These are phyloP conservation scores for Acipenser transmontanus DNA, from an alignment of 2,797 vertebrate genomes.

Conservation along the genomic window DNA sequence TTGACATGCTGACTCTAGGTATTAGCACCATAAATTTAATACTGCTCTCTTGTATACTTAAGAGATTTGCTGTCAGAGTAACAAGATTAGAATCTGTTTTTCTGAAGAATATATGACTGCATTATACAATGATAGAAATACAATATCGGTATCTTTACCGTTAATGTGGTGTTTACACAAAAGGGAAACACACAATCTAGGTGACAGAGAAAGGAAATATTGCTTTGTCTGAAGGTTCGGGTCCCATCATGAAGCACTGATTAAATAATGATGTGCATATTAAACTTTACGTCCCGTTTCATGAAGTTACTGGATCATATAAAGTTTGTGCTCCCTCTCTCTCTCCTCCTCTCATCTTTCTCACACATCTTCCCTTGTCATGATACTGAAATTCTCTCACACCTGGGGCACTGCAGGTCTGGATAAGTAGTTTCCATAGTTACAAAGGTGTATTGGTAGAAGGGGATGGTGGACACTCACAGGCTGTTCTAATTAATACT, in stretches of 20 bases:
- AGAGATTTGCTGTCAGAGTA: slow-evolving; percentile 55
- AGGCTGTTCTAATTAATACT: slow-evolving; percentile 29
- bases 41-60: slow-evolving; percentile 62
- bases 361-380: slow-evolving; percentile 42
- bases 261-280: slow-evolving; percentile 62
- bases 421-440: slow-evolving; percentile 64
- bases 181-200: slow-evolving; percentile 34
- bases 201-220: slow-evolving; percentile 37
- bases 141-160: slow-evolving; percentile 33
- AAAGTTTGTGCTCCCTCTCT: slow-evolving; percentile 53
- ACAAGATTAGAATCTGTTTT: slow-evolving; percentile 65
- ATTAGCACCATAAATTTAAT: slow-evolving; percentile 67
- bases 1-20: slow-evolving; percentile 58
- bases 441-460: slow-evolving; percentile 56
- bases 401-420: slow-evolving; percentile 46
- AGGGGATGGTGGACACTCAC: slow-evolving; percentile 29
- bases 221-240: slow-evolving; percentile 33
- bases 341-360: slow-evolving; percentile 33
- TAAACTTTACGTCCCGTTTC: slow-evolving; percentile 63
- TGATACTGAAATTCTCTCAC: slow-evolving; percentile 41
- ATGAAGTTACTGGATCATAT: slow-evolving; percentile 57
- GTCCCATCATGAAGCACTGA: slow-evolving; percentile 64
- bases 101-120: slow-evolving; percentile 57
- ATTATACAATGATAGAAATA: slow-evolving; percentile 44
- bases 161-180: slow-evolving; percentile 6